Base-by-base conservation (phyloP, 2,113 vertebrate genomes). In the Cygnus atratus region DNA sequence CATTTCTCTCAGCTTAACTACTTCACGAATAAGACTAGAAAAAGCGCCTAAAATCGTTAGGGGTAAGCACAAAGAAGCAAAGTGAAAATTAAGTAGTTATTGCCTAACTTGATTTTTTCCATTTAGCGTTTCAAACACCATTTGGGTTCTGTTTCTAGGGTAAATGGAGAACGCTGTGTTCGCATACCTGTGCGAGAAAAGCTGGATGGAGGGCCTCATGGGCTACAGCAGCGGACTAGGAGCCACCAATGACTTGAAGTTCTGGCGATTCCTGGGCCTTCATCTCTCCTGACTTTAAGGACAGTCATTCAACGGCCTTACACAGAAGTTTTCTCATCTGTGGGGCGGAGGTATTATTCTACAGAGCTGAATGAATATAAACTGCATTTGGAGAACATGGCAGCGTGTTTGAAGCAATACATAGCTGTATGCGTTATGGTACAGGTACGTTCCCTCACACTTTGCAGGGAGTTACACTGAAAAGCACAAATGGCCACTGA, bases 101-200 rank as follows among this genome's bases (percentile, higher is more conserved):
- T 8, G 57, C 1, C 1, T 39, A 62, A n/a, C 5, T 59, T 61
- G 8, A 7, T 46, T 72, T 39, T 48, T 84, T 39, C 9, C 9
- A 28, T 50, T 58, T 67, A 83, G 26, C 0, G 0, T 59, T n/a
- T 58, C 76, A 74, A 79, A 31, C 5, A 18, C 6, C 7, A 57
- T 58, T 78, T 65, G 33, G 14, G 44, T 44, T 22, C 9, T 58
- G 3, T 46, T 74, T 77, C 52, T 57, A 77, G 33, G 8, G n/a
- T 28, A n/a, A 48, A 76, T 5, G 6, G 11, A 82, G 12, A 81
- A 46, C 3, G 29, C 2, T 3, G 6, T 3, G 9, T 25, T 68
- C 18, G 20, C 17, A 55, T 31, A 28, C 2, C 10, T 35, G 17
- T 0, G 0, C 11, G 31, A 50, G 29, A 0, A 8, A 84, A 24